Conservation (phyloP, 2,113 vertebrate genomes). For the Salvator merianae region DNA sequence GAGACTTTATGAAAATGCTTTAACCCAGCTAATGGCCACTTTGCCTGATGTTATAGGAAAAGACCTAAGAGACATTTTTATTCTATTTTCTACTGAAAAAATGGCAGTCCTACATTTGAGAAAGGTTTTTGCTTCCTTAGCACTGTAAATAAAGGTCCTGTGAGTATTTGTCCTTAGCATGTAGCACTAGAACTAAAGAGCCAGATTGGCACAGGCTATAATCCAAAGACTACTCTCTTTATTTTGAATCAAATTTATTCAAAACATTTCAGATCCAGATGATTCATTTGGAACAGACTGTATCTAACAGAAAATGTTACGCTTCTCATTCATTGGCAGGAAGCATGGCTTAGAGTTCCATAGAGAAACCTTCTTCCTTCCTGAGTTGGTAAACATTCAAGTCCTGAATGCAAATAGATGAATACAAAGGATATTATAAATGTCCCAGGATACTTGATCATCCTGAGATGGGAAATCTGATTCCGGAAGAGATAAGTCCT, state of each 20-base stretch:
- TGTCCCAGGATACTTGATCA: not conserved
- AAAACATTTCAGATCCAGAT: not conserved
- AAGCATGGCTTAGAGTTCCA: not conserved
- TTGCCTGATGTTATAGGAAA: not conserved
- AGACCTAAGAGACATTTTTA: not conserved
- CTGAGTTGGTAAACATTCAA: not conserved
- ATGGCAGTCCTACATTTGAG: slow-evolving; percentile 10
- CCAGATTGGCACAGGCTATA: not conserved
- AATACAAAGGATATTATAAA: slow-evolving; percentile 17
- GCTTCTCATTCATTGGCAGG: not conserved
- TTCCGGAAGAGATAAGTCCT: not conserved
- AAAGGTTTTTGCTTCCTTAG: slow-evolving; percentile 23
- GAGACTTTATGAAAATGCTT: not conserved
- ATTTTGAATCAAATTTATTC: not conserved
- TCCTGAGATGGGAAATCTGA: not conserved
- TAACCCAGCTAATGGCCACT: not conserved
- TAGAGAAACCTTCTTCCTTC: not conserved
- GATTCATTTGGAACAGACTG: not conserved
- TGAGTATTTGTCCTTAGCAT: not conserved
- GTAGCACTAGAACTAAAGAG: not conserved
- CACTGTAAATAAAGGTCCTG: not conserved
- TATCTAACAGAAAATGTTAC: not conserved
- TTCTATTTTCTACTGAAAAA: slow-evolving; percentile 3
- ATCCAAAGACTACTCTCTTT: not conserved
- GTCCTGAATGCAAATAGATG: slow-evolving; percentile 9